These are phyloP conservation scores for Scophthalmus maximus DNA, from an alignment of 2,113 vertebrate species.

Conservation along the genomic window DNA sequence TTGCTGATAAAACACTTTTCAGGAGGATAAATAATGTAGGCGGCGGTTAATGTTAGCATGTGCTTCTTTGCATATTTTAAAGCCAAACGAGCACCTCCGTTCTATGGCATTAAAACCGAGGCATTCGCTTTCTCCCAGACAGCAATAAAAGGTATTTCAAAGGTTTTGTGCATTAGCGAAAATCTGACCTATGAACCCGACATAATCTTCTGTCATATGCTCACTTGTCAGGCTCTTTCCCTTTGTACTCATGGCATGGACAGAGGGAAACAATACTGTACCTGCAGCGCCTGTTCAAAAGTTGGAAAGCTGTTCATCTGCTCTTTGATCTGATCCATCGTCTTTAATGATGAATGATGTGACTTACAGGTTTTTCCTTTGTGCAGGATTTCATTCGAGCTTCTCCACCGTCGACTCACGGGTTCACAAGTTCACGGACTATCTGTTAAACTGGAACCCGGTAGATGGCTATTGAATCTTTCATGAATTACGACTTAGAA, in stretches of 20 bases:
- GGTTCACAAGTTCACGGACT: slow-evolving; percentile 19
- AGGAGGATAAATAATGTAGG: slow-evolving; percentile 78
- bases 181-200: slow-evolving; percentile 73
- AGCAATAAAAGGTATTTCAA: slow-evolving; percentile 66
- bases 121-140: slow-evolving; percentile 62
- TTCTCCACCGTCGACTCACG: not conserved
- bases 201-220: slow-evolving; percentile 69
- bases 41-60: slow-evolving; percentile 75
- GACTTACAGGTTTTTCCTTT: slow-evolving; percentile 54
- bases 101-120: slow-evolving; percentile 70
- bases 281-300: slow-evolving; percentile 45
- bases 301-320: slow-evolving; percentile 52
- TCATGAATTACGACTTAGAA: slow-evolving; percentile 16
- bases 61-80: slow-evolving; percentile 83
- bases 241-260: slow-evolving; percentile 47
- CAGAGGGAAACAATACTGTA: slow-evolving; percentile 36
- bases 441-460: slow-evolving; percentile 17
- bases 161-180: slow-evolving; percentile 68
- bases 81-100: slow-evolving; percentile 57
- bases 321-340: slow-evolving; percentile 47
- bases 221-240: slow-evolving; percentile 57
- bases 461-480: slow-evolving; percentile 6
- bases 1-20: slow-evolving; percentile 79
- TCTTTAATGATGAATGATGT: slow-evolving; percentile 59
- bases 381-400: slow-evolving; percentile 32